A percentile compares a stretch with the other conserved stretches of the same genome.
phyloP scores from a whole-genome alignment of 1,140 invertebrate species.

The Meloidogyne floridensis region DNA sequence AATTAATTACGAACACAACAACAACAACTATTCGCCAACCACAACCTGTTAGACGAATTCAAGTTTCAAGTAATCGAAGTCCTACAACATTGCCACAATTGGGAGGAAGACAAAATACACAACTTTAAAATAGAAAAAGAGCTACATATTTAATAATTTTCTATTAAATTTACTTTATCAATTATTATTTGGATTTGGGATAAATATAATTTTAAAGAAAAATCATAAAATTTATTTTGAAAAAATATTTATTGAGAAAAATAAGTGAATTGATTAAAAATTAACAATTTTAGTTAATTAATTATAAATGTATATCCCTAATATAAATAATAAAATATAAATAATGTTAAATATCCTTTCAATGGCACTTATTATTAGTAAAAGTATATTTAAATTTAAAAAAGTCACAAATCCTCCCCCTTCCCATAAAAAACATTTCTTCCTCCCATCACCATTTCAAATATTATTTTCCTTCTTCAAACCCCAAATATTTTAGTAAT shows the following conservation, averaged over 20 bases:
- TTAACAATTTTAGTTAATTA: too few relatives aligned
- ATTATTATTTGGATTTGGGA: not conserved
- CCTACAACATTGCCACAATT: constrained; percentile 8
- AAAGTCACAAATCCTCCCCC: too few relatives aligned
- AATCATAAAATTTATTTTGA: too few relatives aligned
- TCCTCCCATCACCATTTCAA: not conserved
- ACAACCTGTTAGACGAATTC: constrained; percentile 8
- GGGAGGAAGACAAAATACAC: constrained; percentile 3
- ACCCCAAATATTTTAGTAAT: constrained; percentile 10
- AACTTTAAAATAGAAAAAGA: not conserved
- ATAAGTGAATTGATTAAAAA: too few relatives aligned
- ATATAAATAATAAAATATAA: too few relatives aligned
- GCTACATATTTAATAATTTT: not conserved
- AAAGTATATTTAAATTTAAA: too few relatives aligned
- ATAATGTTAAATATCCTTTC: too few relatives aligned
- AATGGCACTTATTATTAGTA: too few relatives aligned
- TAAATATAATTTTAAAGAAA: too few relatives aligned
- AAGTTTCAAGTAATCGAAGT: not conserved
- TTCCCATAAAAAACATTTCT: too few relatives aligned
- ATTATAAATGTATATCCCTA: too few relatives aligned
- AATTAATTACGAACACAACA: not conserved
- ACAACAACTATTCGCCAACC: not conserved
- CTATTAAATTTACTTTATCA: not conserved
- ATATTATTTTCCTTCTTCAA: not conserved
- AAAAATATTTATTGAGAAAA: too few relatives aligned